Base-by-base conservation (phyloP, 2,888 invertebrate genomes). In the Adela reaumurella region DNA sequence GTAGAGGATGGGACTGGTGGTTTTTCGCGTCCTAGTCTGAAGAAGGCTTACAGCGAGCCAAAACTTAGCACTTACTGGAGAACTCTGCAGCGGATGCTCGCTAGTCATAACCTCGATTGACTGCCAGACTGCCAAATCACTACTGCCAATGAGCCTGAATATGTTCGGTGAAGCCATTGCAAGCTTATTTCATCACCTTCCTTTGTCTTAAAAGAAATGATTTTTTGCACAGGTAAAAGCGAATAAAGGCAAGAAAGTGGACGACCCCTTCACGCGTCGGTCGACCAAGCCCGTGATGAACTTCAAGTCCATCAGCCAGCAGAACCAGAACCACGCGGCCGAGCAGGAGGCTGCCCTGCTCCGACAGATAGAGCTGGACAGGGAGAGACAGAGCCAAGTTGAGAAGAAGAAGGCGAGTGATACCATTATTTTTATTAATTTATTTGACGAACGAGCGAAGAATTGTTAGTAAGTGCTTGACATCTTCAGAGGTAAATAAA, bases 211-310 rank as follows among this genome's bases (percentile, higher is more conserved):
- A 42, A 42, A 42, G 11, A 42, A 42, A 42, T 42, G 48, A 24
- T 16, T 51, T 48, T 46, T 46, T 57, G 63, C 61, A 16, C 59
- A 87, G 86, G 77, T 86, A 14, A 81, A 83, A 59, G 89, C 88
- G 5, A 89, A 84, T 58, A 89, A 87, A 62, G 90, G 90, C 1
- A 82, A 86, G 64, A 86, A 87, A 58, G 81, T 84, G 0, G 92
- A 93, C 53, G 95, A 96, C 66, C 95, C 96, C 0, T 96, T 96
- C 71, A 95, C 95, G 1, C 74, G 96, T 51, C 82, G 94, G 51
- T 90, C 90, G 55, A 94, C 94, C 0, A 92, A 93, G 60, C 94
- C 94, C 0, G 85, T 90, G 50, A 93, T 93, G 92, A 88, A 89
- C 57, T 92, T 89, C 64, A 90, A 87, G 60, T 79, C 82, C 1